Conservation (phyloP, 2,888 invertebrate species). For the Spisula subtruncata region DNA sequence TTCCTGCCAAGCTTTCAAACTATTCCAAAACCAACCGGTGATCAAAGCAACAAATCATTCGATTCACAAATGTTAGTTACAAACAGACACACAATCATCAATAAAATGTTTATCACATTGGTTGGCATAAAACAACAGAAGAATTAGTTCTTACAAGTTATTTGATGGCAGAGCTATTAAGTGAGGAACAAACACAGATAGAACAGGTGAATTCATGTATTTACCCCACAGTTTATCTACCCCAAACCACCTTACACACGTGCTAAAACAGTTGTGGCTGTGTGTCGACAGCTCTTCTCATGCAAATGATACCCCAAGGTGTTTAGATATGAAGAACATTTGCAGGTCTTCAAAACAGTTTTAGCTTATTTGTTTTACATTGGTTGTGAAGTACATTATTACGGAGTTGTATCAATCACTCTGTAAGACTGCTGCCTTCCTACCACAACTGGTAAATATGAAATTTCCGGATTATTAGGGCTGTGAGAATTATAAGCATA, state of each 20-base stretch:
- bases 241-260: conserved; percentile 9
- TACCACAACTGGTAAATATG: no score
- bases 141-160: not conserved
- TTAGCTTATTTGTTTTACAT: not conserved
- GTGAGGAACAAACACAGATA: not conserved
- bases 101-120: conserved; percentile 10
- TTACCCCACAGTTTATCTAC: not conserved
- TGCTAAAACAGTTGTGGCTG: not conserved
- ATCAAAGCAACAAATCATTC: not conserved
- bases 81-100: not conserved
- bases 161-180: not conserved
- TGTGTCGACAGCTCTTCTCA: conserved; percentile 13
- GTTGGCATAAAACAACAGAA: not conserved
- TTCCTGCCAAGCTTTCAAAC: no score
- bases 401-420: no score
- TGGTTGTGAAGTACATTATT: no score
- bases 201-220: conserved; percentile 38
- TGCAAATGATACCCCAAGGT: not conserved
- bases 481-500: no score
- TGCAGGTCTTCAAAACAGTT: not conserved
- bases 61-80: not conserved
- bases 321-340: not conserved
- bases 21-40: not conserved
- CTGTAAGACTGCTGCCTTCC: no score
- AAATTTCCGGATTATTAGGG: no score